Evolutionary conservation across 2,113 vertebrate species (phyloP), one percentile per base, ranked within the genome.

Genomic region (Oreochromis tanganicae): DNA sequence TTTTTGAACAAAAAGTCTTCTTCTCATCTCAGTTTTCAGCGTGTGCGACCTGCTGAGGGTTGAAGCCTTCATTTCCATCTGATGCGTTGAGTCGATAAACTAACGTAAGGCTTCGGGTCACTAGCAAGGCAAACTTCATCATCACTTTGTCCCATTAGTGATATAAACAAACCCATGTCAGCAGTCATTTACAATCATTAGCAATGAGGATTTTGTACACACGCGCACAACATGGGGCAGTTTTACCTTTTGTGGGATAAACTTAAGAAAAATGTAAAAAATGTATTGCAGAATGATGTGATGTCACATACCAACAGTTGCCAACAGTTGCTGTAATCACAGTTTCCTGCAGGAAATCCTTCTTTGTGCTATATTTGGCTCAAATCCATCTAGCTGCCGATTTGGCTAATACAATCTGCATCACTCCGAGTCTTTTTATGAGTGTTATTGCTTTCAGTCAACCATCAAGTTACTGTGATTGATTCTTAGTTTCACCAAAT

Each of bases 31-130:
- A 61, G 81, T 83, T 86, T 46, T 86, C 56, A 38, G 83, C 19
- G 21, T 88, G n/a, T 66, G 87, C 73, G 84, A 88, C 85, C 80
- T 83, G 34, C 66, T 87, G 85, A 81, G 78, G 83, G 82, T 79
- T 81, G 85, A 94, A 91, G 90, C 92, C 92, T 94, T 50, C 34
- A 17, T 84, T 82, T 92, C 61, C 82, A 57, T 88, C 71, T 87
- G 59, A 87, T 85, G 61, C 38, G 88, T 89, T 88, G 85, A 90
- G 78, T 88, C 82, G 88, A 84, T 91, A 46, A 94, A 84, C 92
- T 89, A 83, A 90, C 32, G 73, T 95, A 94, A 94, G 93, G 92
- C 93, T 93, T 94, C 85, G 29, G 93, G 91, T 91, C 92, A 82
- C 88, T 82, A 85, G 82, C 90, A 93, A 93, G 90, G 92, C 90